Percentiles rank a stretch among this genome's conserved stretches.
These are phyloP conservation scores for Drosophila tani DNA, from an alignment of 1,140 invertebrate genomes.

Conservation along the genomic window DNA sequence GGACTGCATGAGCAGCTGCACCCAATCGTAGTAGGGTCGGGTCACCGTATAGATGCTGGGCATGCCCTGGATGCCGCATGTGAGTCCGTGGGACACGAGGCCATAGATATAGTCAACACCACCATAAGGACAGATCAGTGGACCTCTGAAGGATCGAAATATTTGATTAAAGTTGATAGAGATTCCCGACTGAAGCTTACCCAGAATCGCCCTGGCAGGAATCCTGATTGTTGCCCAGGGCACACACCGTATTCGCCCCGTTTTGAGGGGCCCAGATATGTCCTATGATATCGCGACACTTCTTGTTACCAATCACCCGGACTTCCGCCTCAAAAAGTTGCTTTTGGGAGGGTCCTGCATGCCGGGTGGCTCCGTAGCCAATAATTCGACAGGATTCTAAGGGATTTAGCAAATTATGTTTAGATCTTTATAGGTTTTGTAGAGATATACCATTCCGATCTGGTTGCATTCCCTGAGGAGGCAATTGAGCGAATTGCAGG, in stretches of 20 bases:
- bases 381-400: slow-evolving; percentile 75
- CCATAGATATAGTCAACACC: slow-evolving; percentile 70
- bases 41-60: slow-evolving; percentile 81
- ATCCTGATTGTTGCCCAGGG: slow-evolving; percentile 73
- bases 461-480: slow-evolving; percentile 60
- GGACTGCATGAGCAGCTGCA: slow-evolving; percentile 56
- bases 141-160: slow-evolving; percentile 37
- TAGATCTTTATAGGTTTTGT: background rate
- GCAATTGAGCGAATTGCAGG: slow-evolving; percentile 61
- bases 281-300: slow-evolving; percentile 72
- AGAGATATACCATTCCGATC: slow-evolving; percentile 53
- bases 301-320: slow-evolving; percentile 61
- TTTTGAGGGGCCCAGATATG: slow-evolving; percentile 78
- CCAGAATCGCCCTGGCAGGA: slow-evolving; percentile 82
- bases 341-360: slow-evolving; percentile 69
- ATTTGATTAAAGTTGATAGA: no score
- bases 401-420: background rate
- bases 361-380: slow-evolving; percentile 73
- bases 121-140: slow-evolving; percentile 70
- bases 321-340: slow-evolving; percentile 70
- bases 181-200: background rate
- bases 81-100: slow-evolving; percentile 78
- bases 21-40: slow-evolving; percentile 74
- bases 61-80: slow-evolving; percentile 73
- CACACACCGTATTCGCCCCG: slow-evolving; percentile 76